A percentile compares a stretch with the other conserved stretches of the same genome.
Conservation (phyloP, 2,888 invertebrate species). For the Sphaeridia pumilis region DNA sequence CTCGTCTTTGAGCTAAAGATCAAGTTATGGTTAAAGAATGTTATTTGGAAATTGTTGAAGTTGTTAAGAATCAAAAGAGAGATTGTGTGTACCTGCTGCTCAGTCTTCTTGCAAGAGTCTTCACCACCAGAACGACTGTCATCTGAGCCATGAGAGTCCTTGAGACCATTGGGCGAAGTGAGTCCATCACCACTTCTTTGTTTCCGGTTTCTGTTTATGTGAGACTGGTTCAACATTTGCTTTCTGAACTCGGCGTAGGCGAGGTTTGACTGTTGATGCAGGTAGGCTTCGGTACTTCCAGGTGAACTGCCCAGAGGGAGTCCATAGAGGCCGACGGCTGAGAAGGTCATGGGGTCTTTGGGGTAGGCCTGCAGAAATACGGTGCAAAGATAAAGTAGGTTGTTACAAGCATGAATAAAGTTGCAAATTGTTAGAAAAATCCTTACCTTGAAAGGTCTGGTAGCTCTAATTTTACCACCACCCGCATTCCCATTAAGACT, state of each 20-base stretch:
- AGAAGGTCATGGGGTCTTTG: slow-evolving; percentile 52
- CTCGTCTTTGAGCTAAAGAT: slow-evolving; percentile 51
- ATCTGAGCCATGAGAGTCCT: slow-evolving; percentile 14
- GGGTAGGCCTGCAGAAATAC: slow-evolving; percentile 49
- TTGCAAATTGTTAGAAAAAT: not conserved
- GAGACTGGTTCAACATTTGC: slow-evolving; percentile 55
- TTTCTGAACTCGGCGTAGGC: slow-evolving; percentile 60
- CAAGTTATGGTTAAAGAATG: not conserved
- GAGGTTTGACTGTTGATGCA: slow-evolving; percentile 51
- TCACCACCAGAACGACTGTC: slow-evolving; percentile 32
- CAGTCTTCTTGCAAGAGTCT: slow-evolving; percentile 23
- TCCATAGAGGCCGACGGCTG: slow-evolving; percentile 43
- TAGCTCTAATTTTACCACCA: slow-evolving; percentile 18
- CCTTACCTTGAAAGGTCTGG: slow-evolving; percentile 34
- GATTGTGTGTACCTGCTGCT: slow-evolving; percentile 28
- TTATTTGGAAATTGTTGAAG: not conserved
- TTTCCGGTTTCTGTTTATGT: slow-evolving; percentile 44
- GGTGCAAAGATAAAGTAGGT: not conserved
- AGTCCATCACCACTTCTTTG: slow-evolving; percentile 2
- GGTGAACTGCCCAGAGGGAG: slow-evolving; percentile 36
- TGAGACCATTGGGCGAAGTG: slow-evolving; percentile 3
- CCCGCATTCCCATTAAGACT: slow-evolving; percentile 15
- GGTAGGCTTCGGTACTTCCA: slow-evolving; percentile 40
- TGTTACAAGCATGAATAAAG: not conserved
- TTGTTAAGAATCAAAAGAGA: not conserved